These are phyloP conservation scores for Hycleus phaleratus DNA, from an alignment of 1,140 invertebrate species.

Conservation along the genomic window DNA sequence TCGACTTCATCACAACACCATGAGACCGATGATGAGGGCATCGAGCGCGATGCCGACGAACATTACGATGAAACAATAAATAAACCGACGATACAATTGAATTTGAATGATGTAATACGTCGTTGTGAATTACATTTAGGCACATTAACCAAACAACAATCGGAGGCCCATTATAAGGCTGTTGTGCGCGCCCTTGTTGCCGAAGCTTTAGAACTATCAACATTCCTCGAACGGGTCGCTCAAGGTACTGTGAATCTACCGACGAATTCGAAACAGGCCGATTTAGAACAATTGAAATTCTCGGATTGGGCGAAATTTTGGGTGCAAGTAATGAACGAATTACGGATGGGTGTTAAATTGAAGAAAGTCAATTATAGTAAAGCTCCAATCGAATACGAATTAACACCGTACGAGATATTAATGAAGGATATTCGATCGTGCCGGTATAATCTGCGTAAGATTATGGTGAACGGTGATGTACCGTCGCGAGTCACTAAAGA, in stretches of 20 bases:
- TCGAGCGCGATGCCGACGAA: constrained; percentile 79
- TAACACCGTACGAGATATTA: constrained; percentile 95
- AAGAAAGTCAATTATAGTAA: constrained; percentile 77
- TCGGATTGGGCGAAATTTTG: constrained; percentile 91
- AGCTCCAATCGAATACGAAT: constrained; percentile 76
- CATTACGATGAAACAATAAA: constrained; percentile 44
- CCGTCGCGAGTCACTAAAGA: constrained; percentile 83
- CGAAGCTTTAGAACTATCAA: constrained; percentile 80
- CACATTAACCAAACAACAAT: constrained; percentile 40
- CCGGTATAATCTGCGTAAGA: constrained; percentile 75
- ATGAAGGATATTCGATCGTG: constrained; percentile 92
- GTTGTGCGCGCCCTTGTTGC: constrained; percentile 85
- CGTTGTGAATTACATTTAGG: constrained; percentile 58
- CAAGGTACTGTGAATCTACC: constrained; percentile 53
- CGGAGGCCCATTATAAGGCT: constrained; percentile 80
- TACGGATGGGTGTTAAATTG: constrained; percentile 73
- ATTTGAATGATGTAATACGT: constrained; percentile 30
- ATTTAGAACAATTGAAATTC: constrained; percentile 69
- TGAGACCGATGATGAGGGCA: constrained; percentile 83
- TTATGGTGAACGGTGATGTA: constrained; percentile 74
- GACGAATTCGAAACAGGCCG: constrained; percentile 44
- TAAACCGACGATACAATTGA: constrained; percentile 21
- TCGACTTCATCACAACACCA: constrained; percentile 36
- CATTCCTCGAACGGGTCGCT: constrained; percentile 79
- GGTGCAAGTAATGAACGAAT: constrained; percentile 91